Conservation (phyloP, 2,888 invertebrate genomes). For the Andrena praecox region DNA sequence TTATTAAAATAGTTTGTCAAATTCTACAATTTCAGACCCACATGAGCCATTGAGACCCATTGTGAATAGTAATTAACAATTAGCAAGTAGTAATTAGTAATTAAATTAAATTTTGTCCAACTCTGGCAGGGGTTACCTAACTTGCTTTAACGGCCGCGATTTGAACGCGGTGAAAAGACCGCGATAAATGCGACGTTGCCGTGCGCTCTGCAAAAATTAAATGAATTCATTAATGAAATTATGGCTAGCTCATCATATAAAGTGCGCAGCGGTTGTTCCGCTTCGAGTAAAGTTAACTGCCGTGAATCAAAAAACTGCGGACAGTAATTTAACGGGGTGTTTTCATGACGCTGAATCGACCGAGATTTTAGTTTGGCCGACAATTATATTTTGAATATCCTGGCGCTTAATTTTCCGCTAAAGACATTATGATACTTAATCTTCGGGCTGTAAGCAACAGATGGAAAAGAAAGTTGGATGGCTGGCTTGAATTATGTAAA, state of each 20-base stretch:
- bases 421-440: constrained; percentile 5
- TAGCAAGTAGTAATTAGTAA: too few relatives aligned
- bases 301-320: constrained; percentile 3
- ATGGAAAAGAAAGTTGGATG: neutral
- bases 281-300: constrained; percentile 1
- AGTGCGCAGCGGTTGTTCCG: neutral
- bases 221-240: constrained; percentile 49
- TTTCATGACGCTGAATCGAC: neutral
- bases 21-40: too few relatives aligned
- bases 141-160: constrained; percentile 3
- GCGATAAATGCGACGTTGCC: neutral
- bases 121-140: neutral
- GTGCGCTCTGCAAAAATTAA: neutral
- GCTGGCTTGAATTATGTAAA: too few relatives aligned
- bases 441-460: neutral
- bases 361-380: constrained; percentile 4
- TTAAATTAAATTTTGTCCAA: neutral
- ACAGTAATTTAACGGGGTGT: neutral
- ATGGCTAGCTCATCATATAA: constrained; percentile 29
- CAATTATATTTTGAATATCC: neutral
- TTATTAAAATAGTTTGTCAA: too few relatives aligned
- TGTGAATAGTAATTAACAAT: too few relatives aligned
- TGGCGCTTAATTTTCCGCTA: neutral
- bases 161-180: neutral
- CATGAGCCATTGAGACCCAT: too few relatives aligned